A percentile compares a stretch with the other conserved stretches of the same genome.
Evolutionary conservation across 2,113 vertebrate species (phyloP).

Genomic region (Lepus timidus): DNA sequence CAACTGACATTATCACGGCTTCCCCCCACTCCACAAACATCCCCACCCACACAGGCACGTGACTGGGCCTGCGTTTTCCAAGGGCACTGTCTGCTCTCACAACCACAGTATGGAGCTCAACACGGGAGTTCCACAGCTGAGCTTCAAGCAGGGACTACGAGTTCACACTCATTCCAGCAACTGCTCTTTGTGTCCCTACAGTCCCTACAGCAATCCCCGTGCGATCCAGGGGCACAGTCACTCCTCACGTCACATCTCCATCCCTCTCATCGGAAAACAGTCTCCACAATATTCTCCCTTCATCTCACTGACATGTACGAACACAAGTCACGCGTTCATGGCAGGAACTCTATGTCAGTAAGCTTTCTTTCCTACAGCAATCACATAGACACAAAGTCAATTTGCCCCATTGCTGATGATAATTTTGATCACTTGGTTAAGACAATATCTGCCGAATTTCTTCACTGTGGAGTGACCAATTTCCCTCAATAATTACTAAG

Average conservation of each 20-base stretch:
- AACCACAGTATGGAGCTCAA: neutral
- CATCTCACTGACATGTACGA: neutral
- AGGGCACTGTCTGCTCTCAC: neutral
- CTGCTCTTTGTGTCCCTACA: neutral
- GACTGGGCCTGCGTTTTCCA: neutral
- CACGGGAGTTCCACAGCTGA: neutral
- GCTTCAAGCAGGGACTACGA: too few relatives aligned
- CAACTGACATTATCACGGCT: neutral
- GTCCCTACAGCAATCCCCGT: neutral
- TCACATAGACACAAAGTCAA: neutral
- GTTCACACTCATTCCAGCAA: too few relatives aligned
- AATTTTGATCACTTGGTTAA: neutral
- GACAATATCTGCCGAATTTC: neutral
- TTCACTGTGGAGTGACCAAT: neutral
- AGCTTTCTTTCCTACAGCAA: neutral
- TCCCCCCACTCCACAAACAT: too few relatives aligned
- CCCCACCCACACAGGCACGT: neutral
- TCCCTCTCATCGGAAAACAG: neutral
- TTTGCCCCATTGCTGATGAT: neutral
- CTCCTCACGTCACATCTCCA: neutral
- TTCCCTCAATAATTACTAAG: neutral
- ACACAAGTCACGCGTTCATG: neutral
- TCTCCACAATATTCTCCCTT: neutral
- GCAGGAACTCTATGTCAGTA: neutral
- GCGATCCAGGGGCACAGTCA: neutral